Evolutionary conservation across 2,113 vertebrate species (phyloP), one percentile per base, ranked within the genome.

Genomic region (Nansenia antarctica): DNA sequence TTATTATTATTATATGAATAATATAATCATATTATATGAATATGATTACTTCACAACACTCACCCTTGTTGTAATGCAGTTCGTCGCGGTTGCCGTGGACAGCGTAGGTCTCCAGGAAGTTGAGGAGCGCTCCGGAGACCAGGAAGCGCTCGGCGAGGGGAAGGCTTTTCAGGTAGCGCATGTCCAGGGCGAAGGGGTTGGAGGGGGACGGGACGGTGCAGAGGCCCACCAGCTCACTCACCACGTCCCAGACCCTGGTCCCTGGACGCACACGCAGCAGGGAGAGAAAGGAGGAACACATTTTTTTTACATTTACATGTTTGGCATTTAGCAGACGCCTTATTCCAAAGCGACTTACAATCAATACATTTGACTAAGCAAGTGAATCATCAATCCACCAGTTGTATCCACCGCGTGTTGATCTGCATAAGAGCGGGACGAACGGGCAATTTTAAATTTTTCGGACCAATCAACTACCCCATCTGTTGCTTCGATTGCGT

Each of bases 101-200:
- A 37, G 92, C 78, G 1, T 93, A 89, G 63, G 42, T 88, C 76
- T 94, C 92, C 74, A 94, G 81, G 70, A 93, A 93, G 82, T 84
- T 86, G 24, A 92, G 80, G 4, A 93, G 86, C 0, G 92, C 91
- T 20, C 92, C 91, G 0, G 91, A 90, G 34, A 87, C 91, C 0
- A 93, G 88, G 78, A 92, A 91, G 6, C 85, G 77, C 54, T 93
- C 90, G 0, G 84, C 65, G 11, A 91, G 88, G 22, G 90, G 85
- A 30, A 94, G 92, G n/a, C 70, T 85, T 80, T 83, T 73, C 49
- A 94, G 81, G 83, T 92, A 93, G 35, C 84, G 72, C 86, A 86
- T 87, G 85, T 93, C 93, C 82, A 93, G 72, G 72, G 89, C 86
- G 15, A 94, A 90, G 0, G 92, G 92, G 77, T 94, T 94, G 32